Base-by-base conservation (phyloP, 2,113 vertebrate genomes). In the Agelaius tricolor region DNA sequence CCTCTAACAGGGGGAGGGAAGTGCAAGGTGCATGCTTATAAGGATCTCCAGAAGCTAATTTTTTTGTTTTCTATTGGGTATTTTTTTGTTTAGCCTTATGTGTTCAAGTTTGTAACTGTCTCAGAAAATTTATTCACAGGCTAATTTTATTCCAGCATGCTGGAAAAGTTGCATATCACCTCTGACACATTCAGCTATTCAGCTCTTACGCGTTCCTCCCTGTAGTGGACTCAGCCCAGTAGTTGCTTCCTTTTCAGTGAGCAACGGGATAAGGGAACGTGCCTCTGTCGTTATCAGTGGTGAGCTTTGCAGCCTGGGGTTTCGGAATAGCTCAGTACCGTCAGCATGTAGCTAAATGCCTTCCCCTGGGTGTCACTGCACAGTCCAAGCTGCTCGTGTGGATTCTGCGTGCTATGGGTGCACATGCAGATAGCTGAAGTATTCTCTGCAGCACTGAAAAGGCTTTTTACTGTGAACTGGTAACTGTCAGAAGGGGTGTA, bases 131-230 rank as follows among this genome's bases (percentile, higher is more conserved):
- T 89, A 62, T 78, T 88, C 39, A 49, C 37, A 15, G 76, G 63
- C 28, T 69, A 43, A 59, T 90, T 97, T 93, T 93, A 61, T 88
- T 93, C 66, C 22, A 35, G 55, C 43, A 37, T 43, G 73, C 84
- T 96, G 78, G 92, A 92, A 89, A 94, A 95, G 84, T 94, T 89
- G 94, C 65, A 9, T 61, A 16, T 96, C 39, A 2, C 74, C 37
- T 22, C 84, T 44, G 82, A 89, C 93, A 95, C 86, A 44, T 92
- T 89, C 92, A 62, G 84, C 82, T 93, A 33, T 84, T 93, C 94
- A 72, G 87, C 75, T 94, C 72, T 93, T 33, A 21, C 37, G 4
- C 0, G 5, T 95, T 94, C 68, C 72, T 85, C 72, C 46, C 46
- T 77, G 58, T 52, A 43, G 49, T 3, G 39, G 43, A 55, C n/a